Evolutionary conservation across 2,797 vertebrate species (phyloP).

Genomic region (Psittacula derbiana): DNA sequence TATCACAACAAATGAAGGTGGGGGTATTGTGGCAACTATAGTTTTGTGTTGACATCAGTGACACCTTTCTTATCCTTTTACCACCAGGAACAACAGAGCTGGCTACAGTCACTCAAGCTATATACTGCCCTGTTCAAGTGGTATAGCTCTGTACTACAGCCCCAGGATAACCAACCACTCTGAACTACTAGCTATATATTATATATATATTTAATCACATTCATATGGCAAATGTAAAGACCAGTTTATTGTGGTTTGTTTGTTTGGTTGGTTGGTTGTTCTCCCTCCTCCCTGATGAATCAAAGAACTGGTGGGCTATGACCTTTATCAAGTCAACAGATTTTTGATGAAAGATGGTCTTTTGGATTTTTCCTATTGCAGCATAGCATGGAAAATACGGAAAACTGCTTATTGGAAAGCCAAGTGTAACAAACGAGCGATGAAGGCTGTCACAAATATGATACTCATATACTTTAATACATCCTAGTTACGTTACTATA

Average conservation of each 20-base stretch:
- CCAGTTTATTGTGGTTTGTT: not conserved
- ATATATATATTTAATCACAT: not conserved
- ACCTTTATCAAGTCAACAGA: not conserved
- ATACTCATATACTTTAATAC: not conserved
- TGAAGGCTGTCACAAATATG: not conserved
- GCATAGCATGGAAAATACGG: not conserved
- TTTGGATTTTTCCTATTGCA: not conserved
- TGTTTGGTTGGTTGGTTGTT: not conserved
- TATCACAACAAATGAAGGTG: not conserved
- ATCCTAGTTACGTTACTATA: not conserved
- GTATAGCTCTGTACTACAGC: not conserved
- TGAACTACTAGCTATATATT: not conserved
- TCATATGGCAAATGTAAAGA: not conserved
- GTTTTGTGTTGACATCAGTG: not conserved
- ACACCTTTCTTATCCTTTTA: fast-evolving
- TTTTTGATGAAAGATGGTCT: not conserved
- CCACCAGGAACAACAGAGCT: not conserved
- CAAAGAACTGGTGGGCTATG: not conserved
- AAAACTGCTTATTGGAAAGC: not conserved
- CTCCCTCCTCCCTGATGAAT: not conserved
- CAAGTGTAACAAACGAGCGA: not conserved
- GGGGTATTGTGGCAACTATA: fast-evolving
- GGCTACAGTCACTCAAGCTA: not conserved
- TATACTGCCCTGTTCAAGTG: not conserved
- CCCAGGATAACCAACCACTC: not conserved